Conservation (phyloP, 2,113 vertebrate species). For the Prolemur simus region DNA sequence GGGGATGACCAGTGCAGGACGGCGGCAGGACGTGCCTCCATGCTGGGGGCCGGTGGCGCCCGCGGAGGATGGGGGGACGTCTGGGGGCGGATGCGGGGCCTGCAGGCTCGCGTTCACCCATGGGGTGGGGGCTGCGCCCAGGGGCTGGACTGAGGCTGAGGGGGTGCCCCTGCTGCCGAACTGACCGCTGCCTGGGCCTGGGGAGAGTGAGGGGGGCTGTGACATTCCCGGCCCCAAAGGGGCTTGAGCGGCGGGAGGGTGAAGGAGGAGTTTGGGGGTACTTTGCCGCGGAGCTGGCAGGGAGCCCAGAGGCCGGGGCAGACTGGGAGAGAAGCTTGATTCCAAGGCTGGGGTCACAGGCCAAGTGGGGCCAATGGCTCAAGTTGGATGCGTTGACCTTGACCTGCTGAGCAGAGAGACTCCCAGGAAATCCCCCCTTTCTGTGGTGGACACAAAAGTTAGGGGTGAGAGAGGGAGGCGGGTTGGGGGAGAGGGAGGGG, state of each 20-base stretch:
- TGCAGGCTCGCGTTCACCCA: background rate
- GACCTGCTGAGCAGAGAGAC: background rate
- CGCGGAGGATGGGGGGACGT: background rate
- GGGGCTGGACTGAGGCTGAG: background rate
- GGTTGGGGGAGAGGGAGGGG: background rate
- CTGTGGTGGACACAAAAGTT: no score
- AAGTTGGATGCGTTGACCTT: background rate
- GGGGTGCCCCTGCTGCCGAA: background rate
- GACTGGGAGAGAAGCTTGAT: background rate
- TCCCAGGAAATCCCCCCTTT: background rate
- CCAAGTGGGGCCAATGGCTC: fast-evolving
- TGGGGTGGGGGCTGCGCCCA: no score
- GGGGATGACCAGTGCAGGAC: background rate
- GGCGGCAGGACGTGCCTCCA: background rate
- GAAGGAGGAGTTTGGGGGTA: background rate
- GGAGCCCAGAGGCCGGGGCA: no score
- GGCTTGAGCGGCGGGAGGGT: no score
- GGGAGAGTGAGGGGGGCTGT: background rate
- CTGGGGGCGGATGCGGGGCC: background rate
- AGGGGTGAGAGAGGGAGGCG: no score
- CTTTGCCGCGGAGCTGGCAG: background rate
- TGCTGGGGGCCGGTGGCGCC: background rate
- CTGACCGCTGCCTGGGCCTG: background rate
- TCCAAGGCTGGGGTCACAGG: background rate
- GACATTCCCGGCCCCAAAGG: background rate